Evolutionary conservation across 2,113 vertebrate species (phyloP).

Genomic region (Geococcyx californianus): DNA sequence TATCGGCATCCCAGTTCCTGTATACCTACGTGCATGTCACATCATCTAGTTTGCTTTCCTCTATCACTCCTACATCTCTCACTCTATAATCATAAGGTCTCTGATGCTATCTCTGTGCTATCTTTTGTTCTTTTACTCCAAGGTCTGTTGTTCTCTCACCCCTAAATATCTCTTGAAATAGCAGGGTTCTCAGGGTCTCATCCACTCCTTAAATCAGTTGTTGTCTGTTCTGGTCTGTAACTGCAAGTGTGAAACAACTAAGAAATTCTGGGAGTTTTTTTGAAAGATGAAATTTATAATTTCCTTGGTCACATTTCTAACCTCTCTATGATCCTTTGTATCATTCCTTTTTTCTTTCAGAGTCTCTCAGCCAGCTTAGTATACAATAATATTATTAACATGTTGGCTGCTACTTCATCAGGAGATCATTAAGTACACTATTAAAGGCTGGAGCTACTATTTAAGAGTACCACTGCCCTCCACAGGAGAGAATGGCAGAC

Average conservation of each 20-base stretch:
- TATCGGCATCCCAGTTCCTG: background rate
- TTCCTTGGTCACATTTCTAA: background rate
- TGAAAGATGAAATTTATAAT: background rate
- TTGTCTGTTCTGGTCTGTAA: background rate
- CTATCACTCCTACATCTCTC: background rate
- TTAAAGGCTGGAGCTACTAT: background rate
- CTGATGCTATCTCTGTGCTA: background rate
- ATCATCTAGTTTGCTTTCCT: background rate
- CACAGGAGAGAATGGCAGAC: conserved; percentile 29
- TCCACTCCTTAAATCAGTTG: conserved; percentile 12
- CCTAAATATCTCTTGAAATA: background rate
- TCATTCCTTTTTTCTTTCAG: conserved; percentile 4
- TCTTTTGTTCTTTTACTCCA: conserved; percentile 18
- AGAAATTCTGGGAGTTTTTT: background rate
- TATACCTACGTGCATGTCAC: background rate
- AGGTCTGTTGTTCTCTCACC: conserved; percentile 19
- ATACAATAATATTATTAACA: background rate
- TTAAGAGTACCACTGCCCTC: conserved; percentile 54
- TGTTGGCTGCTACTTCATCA: conserved; percentile 19
- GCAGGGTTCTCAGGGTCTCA: conserved; percentile 30
- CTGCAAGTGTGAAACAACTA: background rate
- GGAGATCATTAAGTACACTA: background rate
- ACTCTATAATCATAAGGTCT: background rate
- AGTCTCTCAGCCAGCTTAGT: background rate
- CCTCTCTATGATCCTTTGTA: background rate